These are phyloP conservation scores for Xiphorhynchus elegans DNA, from an alignment of 2,113 vertebrate genomes.

Conservation along the genomic window DNA sequence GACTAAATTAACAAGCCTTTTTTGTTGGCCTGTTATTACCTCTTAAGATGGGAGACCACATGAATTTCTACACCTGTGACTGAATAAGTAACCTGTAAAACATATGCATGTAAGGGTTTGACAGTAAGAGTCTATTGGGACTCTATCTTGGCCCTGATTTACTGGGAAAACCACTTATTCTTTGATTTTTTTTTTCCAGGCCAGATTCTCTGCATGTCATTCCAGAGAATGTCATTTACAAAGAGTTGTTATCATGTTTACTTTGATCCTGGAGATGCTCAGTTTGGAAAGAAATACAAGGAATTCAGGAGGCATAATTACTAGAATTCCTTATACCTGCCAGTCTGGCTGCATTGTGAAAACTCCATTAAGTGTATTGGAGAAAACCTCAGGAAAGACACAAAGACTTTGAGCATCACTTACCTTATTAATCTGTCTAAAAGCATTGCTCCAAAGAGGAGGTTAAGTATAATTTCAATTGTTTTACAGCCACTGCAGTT, in stretches of 20 bases:
- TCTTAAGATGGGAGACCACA: not conserved
- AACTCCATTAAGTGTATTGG: not conserved
- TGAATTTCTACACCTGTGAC: not conserved
- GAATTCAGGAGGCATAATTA: not conserved
- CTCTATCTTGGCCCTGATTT: not conserved
- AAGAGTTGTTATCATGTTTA: not conserved
- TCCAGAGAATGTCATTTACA: not conserved
- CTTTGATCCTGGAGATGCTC: not conserved
- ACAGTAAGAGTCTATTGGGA: not conserved
- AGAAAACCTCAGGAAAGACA: conserved; percentile 24
- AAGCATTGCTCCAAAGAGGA: not conserved
- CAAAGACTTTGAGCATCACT: not conserved
- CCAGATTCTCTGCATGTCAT: not conserved
- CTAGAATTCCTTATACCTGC: not conserved
- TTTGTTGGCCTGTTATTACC: not conserved
- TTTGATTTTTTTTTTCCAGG: not conserved
- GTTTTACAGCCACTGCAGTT: not conserved
- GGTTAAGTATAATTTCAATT: conserved; percentile 6
- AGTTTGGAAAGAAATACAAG: not conserved
- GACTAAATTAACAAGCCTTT: not conserved
- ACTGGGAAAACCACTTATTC: not conserved
- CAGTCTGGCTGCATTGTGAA: not conserved
- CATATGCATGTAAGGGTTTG: not conserved
- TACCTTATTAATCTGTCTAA: not conserved
- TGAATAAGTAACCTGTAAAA: not conserved